Evolutionary conservation across 2,888 invertebrate genomes (phyloP).

Genomic region (Dorcus hopei): DNA sequence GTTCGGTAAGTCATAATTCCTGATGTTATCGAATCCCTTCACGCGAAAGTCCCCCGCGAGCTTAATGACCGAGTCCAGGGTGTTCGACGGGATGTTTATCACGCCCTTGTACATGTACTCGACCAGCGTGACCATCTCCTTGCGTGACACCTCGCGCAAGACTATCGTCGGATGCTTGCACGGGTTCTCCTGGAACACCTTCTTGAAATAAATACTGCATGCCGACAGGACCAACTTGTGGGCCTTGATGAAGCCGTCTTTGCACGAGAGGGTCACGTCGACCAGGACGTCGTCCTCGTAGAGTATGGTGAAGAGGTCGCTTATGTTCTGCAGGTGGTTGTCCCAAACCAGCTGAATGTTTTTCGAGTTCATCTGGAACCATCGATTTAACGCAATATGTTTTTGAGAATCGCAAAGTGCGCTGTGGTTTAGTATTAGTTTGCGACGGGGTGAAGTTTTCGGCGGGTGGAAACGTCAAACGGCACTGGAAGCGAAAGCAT

Average conservation of each 20-base stretch:
- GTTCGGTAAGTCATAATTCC: constrained; percentile 2
- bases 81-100: constrained; percentile 63
- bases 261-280: constrained; percentile 69
- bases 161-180: constrained; percentile 72
- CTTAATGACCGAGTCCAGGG: constrained; percentile 62
- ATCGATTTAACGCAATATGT: neutral
- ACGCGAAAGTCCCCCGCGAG: constrained; percentile 68
- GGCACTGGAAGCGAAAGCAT: too few species aligned
- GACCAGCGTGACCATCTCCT: constrained; percentile 64
- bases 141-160: constrained; percentile 63
- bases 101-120: constrained; percentile 72
- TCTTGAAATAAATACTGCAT: constrained; percentile 74
- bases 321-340: constrained; percentile 70
- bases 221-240: constrained; percentile 72
- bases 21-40: constrained; percentile 53
- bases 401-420: neutral
- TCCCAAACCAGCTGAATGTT: constrained; percentile 70
- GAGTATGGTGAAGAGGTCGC: constrained; percentile 65
- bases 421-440: too few species aligned
- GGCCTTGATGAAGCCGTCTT: constrained; percentile 67
- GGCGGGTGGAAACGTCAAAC: too few species aligned
- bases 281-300: constrained; percentile 68
- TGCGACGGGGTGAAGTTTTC: too few species aligned
- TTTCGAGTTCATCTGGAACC: constrained; percentile 57
- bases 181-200: constrained; percentile 71